These are phyloP conservation scores for Catotricha subobsoleta DNA, from an alignment of 2,888 invertebrate genomes.

Conservation along the genomic window DNA sequence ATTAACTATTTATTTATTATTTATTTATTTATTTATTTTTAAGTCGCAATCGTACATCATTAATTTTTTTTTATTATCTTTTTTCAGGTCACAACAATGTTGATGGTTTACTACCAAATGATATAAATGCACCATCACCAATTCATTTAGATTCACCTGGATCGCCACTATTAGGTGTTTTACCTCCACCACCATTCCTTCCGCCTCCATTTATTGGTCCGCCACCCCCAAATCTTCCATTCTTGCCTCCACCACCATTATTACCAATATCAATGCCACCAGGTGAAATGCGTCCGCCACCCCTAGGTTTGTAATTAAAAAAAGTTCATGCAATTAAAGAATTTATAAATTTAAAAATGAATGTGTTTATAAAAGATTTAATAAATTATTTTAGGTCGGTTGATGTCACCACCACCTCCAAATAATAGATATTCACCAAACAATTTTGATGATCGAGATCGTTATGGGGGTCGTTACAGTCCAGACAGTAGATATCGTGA, in stretches of 20 bases:
- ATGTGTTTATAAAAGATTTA: not conserved
- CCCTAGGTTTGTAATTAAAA: constrained; percentile 20
- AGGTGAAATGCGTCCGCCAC: constrained; percentile 36
- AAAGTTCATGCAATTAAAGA: not conserved
- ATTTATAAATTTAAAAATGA: not conserved
- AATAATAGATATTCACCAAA: constrained; percentile 18
- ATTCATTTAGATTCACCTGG: constrained; percentile 26
- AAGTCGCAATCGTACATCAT: constrained; percentile 4
- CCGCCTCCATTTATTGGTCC: constrained; percentile 32
- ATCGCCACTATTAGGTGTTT: constrained; percentile 32
- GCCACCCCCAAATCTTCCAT: constrained; percentile 45
- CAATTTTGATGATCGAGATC: constrained; percentile 20
- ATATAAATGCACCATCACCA: constrained; percentile 23
- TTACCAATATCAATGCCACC: constrained; percentile 37
- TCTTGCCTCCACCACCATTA: constrained; percentile 38
- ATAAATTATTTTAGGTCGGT: constrained; percentile 19
- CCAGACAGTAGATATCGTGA: constrained; percentile 34
- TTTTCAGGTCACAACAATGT: constrained; percentile 5
- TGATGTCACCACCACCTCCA: constrained; percentile 34
- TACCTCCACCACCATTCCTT: constrained; percentile 39
- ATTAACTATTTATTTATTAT: constrained; percentile 2
- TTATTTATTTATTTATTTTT: constrained; percentile 5
- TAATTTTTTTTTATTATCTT: not conserved
- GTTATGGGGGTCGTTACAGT: constrained; percentile 34
- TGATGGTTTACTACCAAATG: constrained; percentile 12